phyloP scores from a whole-genome alignment of 1,140 invertebrate genomes.

The Sweltsa coloradensis region DNA sequence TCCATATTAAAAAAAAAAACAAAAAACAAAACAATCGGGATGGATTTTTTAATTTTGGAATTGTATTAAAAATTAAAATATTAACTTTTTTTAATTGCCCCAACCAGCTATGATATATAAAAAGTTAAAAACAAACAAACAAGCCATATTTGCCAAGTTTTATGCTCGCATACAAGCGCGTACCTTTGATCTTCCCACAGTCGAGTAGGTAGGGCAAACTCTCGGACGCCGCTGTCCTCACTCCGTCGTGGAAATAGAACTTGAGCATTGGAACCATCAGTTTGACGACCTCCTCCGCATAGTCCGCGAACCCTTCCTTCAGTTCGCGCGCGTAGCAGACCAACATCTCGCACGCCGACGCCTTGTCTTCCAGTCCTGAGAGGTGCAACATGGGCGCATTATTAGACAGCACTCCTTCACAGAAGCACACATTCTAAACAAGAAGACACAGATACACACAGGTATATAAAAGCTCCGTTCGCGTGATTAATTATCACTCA shows the following conservation, averaged over 20 bases:
- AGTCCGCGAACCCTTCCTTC: slow-evolving; percentile 91
- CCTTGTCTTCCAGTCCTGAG: slow-evolving; percentile 91
- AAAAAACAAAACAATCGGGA: no score
- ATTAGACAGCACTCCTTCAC: no score
- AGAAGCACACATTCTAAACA: no score
- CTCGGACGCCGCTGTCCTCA: slow-evolving; percentile 84
- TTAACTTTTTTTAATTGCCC: neutral
- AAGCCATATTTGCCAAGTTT: neutral
- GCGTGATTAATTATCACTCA: no score
- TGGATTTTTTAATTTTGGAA: no score
- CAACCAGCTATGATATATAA: neutral
- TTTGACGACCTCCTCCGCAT: slow-evolving; percentile 87
- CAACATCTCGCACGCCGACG: slow-evolving; percentile 97
- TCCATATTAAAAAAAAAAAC: no score
- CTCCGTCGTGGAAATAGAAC: slow-evolving; percentile 98
- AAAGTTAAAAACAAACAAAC: neutral
- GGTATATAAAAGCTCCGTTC: no score
- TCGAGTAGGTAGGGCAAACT: slow-evolving; percentile 88
- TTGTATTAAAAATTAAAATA: slow-evolving; percentile 22
- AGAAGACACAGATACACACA: no score
- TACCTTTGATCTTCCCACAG: slow-evolving; percentile 78
- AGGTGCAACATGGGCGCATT: no score
- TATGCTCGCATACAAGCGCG: neutral
- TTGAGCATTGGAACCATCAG: slow-evolving; percentile 95
- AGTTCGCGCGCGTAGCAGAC: slow-evolving; percentile 96